These are phyloP conservation scores for Arctopsyche grandis DNA, from an alignment of 1,140 invertebrate species.

Conservation along the genomic window DNA sequence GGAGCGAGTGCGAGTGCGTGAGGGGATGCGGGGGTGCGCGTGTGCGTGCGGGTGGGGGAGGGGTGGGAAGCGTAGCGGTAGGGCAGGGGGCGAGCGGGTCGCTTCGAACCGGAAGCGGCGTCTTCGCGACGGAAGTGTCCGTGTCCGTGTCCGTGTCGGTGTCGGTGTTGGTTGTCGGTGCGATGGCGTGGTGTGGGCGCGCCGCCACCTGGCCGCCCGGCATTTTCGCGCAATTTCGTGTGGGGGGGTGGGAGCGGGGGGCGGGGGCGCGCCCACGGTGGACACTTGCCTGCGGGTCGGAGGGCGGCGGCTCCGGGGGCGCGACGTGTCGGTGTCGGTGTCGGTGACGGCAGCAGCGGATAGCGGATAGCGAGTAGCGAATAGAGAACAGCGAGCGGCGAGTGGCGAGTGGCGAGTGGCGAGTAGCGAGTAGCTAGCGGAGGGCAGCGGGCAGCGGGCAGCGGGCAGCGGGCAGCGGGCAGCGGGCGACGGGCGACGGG, in stretches of 20 bases:
- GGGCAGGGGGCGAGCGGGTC: background rate
- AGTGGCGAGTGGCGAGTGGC: background rate
- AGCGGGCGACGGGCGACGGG: background rate
- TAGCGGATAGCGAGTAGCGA: slow-evolving; percentile 4
- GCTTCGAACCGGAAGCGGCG: background rate
- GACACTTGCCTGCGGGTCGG: slow-evolving; percentile 63
- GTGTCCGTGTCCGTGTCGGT: background rate
- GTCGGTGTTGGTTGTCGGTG: no score
- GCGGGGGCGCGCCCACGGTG: slow-evolving; percentile 64
- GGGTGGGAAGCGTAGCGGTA: background rate
- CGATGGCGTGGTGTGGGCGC: background rate
- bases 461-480: slow-evolving; percentile 25
- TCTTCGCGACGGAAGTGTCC: background rate
- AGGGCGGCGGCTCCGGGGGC: slow-evolving; percentile 58
- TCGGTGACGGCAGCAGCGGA: no score
- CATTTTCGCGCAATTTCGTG: slow-evolving; percentile 16
- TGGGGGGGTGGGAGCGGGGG: slow-evolving; percentile 59
- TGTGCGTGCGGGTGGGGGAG: no score
- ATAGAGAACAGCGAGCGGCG: background rate
- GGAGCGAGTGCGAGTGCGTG: no score
- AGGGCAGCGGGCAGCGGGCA: background rate
- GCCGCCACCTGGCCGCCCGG: background rate
- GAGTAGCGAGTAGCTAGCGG: slow-evolving; percentile 1
- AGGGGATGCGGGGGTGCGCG: no score
- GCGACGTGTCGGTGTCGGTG: slow-evolving; percentile 58